Evolutionary conservation across 2,797 vertebrate species (phyloP).

Genomic region (Huso huso): DNA sequence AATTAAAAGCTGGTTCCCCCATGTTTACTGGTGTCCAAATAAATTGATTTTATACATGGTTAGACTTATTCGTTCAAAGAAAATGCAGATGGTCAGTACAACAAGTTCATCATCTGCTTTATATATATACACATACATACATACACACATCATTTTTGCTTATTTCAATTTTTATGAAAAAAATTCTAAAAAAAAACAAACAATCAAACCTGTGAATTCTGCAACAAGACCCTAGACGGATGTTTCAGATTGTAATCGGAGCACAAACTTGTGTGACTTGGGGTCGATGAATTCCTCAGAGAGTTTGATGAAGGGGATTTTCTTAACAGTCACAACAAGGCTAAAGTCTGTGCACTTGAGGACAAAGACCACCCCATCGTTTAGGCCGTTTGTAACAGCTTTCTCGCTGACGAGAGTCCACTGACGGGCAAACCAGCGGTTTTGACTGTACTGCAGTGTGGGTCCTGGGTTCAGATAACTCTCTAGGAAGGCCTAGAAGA

Average conservation of each 20-base stretch:
- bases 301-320: constrained; percentile 84
- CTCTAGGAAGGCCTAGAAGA: constrained; percentile 84
- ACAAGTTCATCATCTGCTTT: constrained; percentile 46
- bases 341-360: constrained; percentile 87
- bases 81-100: constrained; percentile 61
- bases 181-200: constrained; percentile 35
- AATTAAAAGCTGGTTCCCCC: no score
- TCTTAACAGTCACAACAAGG: constrained; percentile 80
- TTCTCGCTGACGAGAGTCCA: constrained; percentile 92
- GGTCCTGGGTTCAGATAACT: constrained; percentile 82
- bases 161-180: constrained; percentile 24
- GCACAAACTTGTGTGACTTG: constrained; percentile 89
- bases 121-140: no score
- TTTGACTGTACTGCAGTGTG: constrained; percentile 81
- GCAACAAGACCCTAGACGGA: constrained; percentile 59
- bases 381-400: constrained; percentile 78
- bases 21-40: background rate
- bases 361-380: constrained; percentile 74
- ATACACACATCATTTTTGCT: background rate
- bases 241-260: constrained; percentile 90
- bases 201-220: constrained; percentile 16
- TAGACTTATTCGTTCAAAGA: constrained; percentile 38
- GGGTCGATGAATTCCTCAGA: constrained; percentile 87
- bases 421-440: constrained; percentile 82
- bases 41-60: background rate